Conservation (phyloP, 2,797 vertebrate species). For the Dallia pectoralis region DNA sequence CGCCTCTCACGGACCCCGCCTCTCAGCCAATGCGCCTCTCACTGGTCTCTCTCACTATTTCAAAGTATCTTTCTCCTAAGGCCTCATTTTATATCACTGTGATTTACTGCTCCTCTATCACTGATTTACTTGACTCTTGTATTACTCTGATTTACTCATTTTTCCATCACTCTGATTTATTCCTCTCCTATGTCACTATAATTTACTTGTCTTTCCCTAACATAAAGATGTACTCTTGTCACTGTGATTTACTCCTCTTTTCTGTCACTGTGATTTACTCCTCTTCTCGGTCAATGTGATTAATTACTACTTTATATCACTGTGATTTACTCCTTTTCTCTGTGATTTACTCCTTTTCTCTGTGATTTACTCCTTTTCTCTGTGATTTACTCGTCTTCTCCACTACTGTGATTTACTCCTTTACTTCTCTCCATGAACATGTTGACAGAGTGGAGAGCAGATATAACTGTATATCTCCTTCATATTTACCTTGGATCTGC, state of each 20-base stretch:
- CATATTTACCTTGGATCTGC: constrained; percentile 63
- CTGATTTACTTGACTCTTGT: constrained; percentile 54
- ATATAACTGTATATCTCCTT: constrained; percentile 19
- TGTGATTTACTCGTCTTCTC: constrained; percentile 5
- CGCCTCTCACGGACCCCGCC: not conserved
- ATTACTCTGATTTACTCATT: constrained; percentile 24
- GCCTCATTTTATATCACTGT: constrained; percentile 1
- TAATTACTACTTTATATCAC: no score
- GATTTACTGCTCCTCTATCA: constrained; percentile 3
- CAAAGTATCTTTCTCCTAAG: not conserved
- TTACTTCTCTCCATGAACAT: constrained; percentile 6
- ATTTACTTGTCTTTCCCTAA: constrained; percentile 48
- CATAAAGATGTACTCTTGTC: no score
- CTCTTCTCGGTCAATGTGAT: no score
- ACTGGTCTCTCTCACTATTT: not conserved
- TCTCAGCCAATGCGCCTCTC: not conserved
- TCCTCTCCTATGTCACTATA: constrained; percentile 29
- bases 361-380: not conserved
- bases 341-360: constrained; percentile 5
- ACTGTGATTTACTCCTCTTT: not conserved
- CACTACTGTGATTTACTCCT: constrained; percentile 4
- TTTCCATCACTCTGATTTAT: constrained; percentile 30
- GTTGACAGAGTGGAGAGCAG: constrained; percentile 10
- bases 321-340: not conserved
- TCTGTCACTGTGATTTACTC: constrained; percentile 21